Percentiles rank a stretch among this genome's conserved stretches.
phyloP scores from a whole-genome alignment of 2,797 vertebrate species.

The Karalla daura region DNA sequence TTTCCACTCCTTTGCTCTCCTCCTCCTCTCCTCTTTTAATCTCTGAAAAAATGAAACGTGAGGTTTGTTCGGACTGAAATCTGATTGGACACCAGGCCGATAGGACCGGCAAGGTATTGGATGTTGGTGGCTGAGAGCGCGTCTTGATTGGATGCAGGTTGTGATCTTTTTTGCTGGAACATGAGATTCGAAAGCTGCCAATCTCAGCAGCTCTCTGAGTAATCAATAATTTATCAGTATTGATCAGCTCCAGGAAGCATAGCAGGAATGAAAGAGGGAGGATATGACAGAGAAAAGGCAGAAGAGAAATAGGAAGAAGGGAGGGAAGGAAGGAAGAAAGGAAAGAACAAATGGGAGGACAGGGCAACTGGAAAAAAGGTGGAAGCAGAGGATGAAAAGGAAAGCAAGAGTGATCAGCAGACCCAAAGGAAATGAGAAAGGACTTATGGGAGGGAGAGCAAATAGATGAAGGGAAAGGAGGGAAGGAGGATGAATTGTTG shows the following conservation, averaged over 20 bases:
- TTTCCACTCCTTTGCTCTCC: neutral
- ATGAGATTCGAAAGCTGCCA: slow-evolving; percentile 11
- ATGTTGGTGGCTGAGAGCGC: neutral
- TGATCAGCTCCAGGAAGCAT: slow-evolving; percentile 28
- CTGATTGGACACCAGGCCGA: slow-evolving; percentile 19
- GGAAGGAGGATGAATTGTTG: neutral
- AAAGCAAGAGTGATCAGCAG: no score
- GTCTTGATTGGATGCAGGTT: neutral
- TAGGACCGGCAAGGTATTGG: slow-evolving; percentile 24
- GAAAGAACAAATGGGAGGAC: neutral
- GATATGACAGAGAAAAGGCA: neutral
- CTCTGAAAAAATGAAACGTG: neutral
- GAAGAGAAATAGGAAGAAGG: no score
- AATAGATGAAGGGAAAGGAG: neutral
- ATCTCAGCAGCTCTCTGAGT: slow-evolving; percentile 29
- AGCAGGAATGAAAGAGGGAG: neutral
- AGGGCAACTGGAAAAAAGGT: neutral
- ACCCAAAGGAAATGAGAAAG: no score
- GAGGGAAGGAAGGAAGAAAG: neutral
- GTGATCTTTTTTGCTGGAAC: neutral
- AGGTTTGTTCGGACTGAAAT: neutral
- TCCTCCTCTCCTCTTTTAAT: neutral
- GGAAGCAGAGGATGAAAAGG: neutral
- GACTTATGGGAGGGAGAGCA: neutral
- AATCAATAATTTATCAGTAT: slow-evolving; percentile 65